Base-by-base conservation (phyloP, 2,888 invertebrate species). In the Congeria kusceri region DNA sequence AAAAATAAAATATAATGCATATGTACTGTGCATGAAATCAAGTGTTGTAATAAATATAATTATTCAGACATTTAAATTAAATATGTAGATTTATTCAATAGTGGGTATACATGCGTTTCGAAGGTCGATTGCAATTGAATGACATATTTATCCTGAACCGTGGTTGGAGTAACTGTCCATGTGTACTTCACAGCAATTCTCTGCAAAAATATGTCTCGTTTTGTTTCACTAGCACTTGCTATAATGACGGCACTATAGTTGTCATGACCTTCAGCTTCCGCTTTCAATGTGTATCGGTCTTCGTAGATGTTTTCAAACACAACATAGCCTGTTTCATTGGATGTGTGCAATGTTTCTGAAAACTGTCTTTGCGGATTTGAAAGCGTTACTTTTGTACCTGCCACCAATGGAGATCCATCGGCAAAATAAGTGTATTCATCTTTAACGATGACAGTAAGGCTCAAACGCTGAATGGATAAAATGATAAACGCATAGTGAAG, bases 361-460 rank as follows among this genome's bases (percentile, higher is more conserved):
- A 69, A 78, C 4, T 57, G 74, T 46, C 82, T 39, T 23, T 71
- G 53, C 13, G 73, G 72, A 68, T 84, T 86, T 11, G 49, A 46
- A 15, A 88, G 65, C 13, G 68, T 73, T 15, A 88, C 77, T 20
- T 65, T 75, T 9, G 87, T 87, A 28, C 77, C 78, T n/a, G 66
- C 63, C n/a, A 88, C 74, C 4, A 86, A 62, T 20, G 88, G 88
- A 47, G 69, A 65, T 39, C 73, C 83, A 13, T 73, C 69, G n/a
- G 80, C 85, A 77, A 87, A 87, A 62, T 87, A 88, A 0, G 88
- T 87, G 62, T 83, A 88, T 59, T 88, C 88, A 65, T 88, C 88
- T 57, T 87, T 86, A 3, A 88, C 83, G 13, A 61, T 53, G 23
- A 88, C 68, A 11, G 77, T 83, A 32, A 88, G 46, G 32, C 83